These are phyloP conservation scores for Drosophila ogumai DNA, from an alignment of 1,140 invertebrate species.

Conservation along the genomic window DNA sequence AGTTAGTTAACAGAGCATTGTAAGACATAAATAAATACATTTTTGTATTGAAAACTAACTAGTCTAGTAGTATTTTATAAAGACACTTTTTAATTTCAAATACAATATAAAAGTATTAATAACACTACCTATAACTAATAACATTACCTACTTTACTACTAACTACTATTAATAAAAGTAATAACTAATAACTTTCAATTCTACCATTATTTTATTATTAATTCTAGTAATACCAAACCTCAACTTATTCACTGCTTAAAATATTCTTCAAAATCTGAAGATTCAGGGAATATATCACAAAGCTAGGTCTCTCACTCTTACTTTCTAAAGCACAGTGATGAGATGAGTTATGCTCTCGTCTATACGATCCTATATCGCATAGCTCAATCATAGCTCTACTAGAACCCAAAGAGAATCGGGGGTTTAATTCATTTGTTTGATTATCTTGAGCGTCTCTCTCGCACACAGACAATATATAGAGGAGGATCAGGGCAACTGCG, in stretches of 20 bases:
- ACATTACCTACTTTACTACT: too few relatives aligned
- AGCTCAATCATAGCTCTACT: not conserved
- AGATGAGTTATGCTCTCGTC: not conserved
- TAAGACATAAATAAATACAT: too few relatives aligned
- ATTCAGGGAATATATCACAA: not conserved
- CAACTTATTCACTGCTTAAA: not conserved
- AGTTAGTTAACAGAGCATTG: too few relatives aligned
- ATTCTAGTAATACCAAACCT: too few relatives aligned
- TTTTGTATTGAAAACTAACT: rapidly evolving
- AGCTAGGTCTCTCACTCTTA: not conserved
- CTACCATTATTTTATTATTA: too few relatives aligned
- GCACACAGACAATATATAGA: not conserved
- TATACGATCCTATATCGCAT: not conserved
- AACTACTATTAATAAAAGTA: too few relatives aligned
- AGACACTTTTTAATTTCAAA: not conserved
- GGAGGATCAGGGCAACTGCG: conserved; percentile 7
- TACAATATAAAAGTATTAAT: not conserved
- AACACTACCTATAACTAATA: too few relatives aligned
- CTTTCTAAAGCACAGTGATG: not conserved
- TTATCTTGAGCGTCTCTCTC: not conserved
- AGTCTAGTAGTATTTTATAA: too few relatives aligned
- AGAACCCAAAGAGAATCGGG: not conserved
- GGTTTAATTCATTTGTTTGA: not conserved
- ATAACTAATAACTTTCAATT: too few relatives aligned
- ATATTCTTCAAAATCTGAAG: not conserved